A percentile compares a stretch with the other conserved stretches of the same genome.
phyloP scores from a whole-genome alignment of 2,888 invertebrate species.

The Cheilosia urbana region DNA sequence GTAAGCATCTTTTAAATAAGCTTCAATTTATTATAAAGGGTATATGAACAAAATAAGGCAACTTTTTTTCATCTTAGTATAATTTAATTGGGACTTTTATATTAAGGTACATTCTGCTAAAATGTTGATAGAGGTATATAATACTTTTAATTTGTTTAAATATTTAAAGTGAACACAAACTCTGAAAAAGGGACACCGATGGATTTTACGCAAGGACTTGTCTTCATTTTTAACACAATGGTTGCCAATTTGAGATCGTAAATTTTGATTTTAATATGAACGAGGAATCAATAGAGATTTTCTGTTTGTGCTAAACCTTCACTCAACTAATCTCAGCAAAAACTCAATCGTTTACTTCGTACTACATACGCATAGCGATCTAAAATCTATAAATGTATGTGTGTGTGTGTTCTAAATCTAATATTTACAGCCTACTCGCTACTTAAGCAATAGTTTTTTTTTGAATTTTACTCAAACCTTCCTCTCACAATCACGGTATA shows the following conservation, averaged over 20 bases:
- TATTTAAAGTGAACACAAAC: slow-evolving; percentile 68
- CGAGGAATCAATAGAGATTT: slow-evolving; percentile 33
- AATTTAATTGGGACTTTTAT: slow-evolving; percentile 67
- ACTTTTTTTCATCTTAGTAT: slow-evolving; percentile 69
- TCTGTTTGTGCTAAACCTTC: slow-evolving; percentile 65
- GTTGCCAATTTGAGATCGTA: slow-evolving; percentile 74
- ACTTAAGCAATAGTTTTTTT: slow-evolving; percentile 49
- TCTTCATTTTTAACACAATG: slow-evolving; percentile 77
- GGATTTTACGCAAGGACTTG: slow-evolving; percentile 42
- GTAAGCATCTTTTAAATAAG: slow-evolving; percentile 35
- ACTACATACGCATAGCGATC: slow-evolving; percentile 32
- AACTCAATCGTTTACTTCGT: slow-evolving; percentile 40
- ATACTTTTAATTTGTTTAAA: slow-evolving; percentile 54
- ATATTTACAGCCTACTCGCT: slow-evolving; percentile 66
- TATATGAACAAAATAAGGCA: slow-evolving; percentile 72
- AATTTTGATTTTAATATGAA: slow-evolving; percentile 64
- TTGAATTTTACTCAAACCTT: slow-evolving; percentile 38
- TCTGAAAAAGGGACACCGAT: slow-evolving; percentile 49
- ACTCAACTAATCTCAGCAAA: slow-evolving; percentile 65
- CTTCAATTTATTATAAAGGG: slow-evolving; percentile 23
- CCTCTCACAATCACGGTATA: slow-evolving; percentile 45
- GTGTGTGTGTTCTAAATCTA: slow-evolving; percentile 45
- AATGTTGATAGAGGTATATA: slow-evolving; percentile 62
- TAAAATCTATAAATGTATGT: slow-evolving; percentile 44
- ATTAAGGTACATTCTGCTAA: slow-evolving; percentile 73